These are phyloP conservation scores for Drosophila sturtevanti DNA, from an alignment of 1,140 invertebrate genomes.

Conservation along the genomic window DNA sequence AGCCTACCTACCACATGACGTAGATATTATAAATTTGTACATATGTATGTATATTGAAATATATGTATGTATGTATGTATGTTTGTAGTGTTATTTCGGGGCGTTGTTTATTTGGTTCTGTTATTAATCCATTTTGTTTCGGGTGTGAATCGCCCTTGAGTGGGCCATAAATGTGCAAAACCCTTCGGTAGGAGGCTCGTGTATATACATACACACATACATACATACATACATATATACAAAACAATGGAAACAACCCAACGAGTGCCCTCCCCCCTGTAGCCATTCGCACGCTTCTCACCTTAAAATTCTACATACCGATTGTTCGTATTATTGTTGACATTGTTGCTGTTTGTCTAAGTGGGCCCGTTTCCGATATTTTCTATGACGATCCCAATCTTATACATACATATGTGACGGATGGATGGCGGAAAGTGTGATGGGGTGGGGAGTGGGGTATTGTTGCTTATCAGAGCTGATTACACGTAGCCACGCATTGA, in stretches of 20 bases:
- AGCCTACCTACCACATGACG: slow-evolving; percentile 26
- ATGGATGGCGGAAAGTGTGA: background rate
- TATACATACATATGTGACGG: too few species aligned
- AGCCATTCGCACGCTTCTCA: slow-evolving; percentile 2
- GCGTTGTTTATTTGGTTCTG: slow-evolving; percentile 29
- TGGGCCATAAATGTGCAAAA: slow-evolving; percentile 28
- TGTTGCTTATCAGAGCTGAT: slow-evolving; percentile 48
- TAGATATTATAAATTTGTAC: slow-evolving; percentile 11
- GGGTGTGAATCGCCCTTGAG: slow-evolving; percentile 37
- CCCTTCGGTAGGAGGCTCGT: slow-evolving; percentile 60
- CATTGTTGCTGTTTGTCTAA: slow-evolving; percentile 53
- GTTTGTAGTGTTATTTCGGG: slow-evolving; percentile 12
- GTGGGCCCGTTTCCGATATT: slow-evolving; percentile 60
- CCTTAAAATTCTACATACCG: slow-evolving; percentile 3
- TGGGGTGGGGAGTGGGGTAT: background rate
- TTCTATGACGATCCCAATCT: slow-evolving; percentile 12
- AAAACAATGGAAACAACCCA: slow-evolving; percentile 70
- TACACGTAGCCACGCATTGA: slow-evolving; percentile 62
- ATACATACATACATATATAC: too few species aligned
- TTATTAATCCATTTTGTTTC: slow-evolving; percentile 3
- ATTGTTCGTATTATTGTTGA: slow-evolving; percentile 41
- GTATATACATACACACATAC: too few species aligned
- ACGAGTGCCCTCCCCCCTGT: slow-evolving; percentile 44
- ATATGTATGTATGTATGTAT: background rate
- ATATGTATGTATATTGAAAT: background rate